Evolutionary conservation across 1,140 invertebrate genomes (phyloP).

Genomic region (Mylabris phalerata): DNA sequence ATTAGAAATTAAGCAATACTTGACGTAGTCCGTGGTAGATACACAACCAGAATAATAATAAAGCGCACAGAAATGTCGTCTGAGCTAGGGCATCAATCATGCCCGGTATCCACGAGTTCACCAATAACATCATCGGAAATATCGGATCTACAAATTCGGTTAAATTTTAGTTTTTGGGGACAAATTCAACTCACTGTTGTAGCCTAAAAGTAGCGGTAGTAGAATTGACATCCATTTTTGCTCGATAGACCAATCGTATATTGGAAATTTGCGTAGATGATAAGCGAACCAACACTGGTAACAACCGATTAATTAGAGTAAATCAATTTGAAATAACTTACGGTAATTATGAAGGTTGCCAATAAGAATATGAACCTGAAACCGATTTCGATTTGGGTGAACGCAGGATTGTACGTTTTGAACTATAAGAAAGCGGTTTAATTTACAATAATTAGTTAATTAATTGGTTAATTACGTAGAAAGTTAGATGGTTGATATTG

Average conservation of each 20-base stretch:
- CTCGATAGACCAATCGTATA: conserved; percentile 95
- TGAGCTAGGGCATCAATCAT: conserved; percentile 87
- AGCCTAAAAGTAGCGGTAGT: conserved; percentile 81
- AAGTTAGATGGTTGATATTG: conserved; percentile 75
- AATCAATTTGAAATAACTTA: conserved; percentile 50
- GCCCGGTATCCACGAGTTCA: conserved; percentile 85
- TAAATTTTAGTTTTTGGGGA: background rate
- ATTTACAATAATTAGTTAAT: background rate
- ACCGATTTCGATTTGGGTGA: conserved; percentile 96
- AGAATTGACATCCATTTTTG: conserved; percentile 93
- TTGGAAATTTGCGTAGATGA: conserved; percentile 76
- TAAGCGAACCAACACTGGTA: conserved; percentile 87
- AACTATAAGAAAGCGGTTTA: conserved; percentile 56
- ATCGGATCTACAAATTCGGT: conserved; percentile 69
- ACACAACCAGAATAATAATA: conserved; percentile 91
- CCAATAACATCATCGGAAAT: conserved; percentile 83
- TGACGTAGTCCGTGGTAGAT: conserved; percentile 91
- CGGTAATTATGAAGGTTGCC: conserved; percentile 78
- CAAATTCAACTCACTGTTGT: conserved; percentile 69
- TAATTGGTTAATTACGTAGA: conserved; percentile 69
- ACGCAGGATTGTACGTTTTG: conserved; percentile 90
- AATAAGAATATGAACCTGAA: conserved; percentile 89
- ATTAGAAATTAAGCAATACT: conserved; percentile 49
- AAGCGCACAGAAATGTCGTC: conserved; percentile 77
- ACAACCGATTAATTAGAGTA: background rate